Evolutionary conservation across 2,797 vertebrate genomes (phyloP).

Genomic region (Trachurus trachurus): DNA sequence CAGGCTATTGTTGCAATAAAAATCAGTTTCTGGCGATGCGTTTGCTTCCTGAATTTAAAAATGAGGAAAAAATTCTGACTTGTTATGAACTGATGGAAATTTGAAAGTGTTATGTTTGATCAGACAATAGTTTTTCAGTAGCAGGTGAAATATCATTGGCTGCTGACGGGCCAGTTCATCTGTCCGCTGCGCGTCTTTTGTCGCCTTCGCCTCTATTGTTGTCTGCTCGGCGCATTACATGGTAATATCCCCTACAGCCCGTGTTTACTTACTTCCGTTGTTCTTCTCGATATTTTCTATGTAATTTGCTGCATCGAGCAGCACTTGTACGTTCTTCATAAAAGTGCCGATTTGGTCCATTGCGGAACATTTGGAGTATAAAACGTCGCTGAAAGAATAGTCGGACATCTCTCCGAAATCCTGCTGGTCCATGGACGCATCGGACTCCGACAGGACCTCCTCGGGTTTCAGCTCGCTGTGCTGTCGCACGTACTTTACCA

Average conservation of each 20-base stretch:
- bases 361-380: conserved; percentile 90
- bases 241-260: conserved; percentile 61
- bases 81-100: neutral
- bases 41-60: conserved; percentile 20
- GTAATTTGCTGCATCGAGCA: conserved; percentile 93
- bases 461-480: conserved; percentile 87
- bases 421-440: conserved; percentile 82
- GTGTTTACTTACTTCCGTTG: conserved; percentile 93
- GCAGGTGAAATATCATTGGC: conserved; percentile 58
- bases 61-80: neutral
- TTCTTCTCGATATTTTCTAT: conserved; percentile 92
- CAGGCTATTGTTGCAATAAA: conserved; percentile 52
- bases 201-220: conserved; percentile 83
- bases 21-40: conserved; percentile 24
- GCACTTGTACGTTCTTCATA: conserved; percentile 94
- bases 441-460: conserved; percentile 83
- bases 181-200: conserved; percentile 80
- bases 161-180: conserved; percentile 57
- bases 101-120: neutral
- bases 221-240: conserved; percentile 81
- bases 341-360: conserved; percentile 93
- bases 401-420: conserved; percentile 86
- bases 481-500: conserved; percentile 91
- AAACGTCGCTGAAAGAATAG: conserved; percentile 90
- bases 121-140: conserved; percentile 16